Base-by-base conservation (phyloP, 2,888 invertebrate genomes). In the Epirrhoe tristata region DNA sequence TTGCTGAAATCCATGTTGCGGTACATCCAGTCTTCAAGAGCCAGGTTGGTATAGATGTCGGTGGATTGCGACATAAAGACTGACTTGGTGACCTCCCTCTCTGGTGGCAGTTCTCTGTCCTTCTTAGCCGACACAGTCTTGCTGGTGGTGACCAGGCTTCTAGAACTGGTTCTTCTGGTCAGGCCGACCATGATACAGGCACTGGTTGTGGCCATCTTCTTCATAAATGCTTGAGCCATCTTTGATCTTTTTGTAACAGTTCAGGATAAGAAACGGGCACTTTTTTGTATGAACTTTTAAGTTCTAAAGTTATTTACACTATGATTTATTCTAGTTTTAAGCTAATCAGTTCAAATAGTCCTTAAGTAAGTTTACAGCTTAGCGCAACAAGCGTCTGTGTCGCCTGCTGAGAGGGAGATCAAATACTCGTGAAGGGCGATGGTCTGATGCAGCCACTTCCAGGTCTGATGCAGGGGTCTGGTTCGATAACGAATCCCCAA, bases 1-100 rank as follows among this genome's bases (percentile, higher is more conserved):
- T 96, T 95, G 5, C 94, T 94, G 77, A 98, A 97, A 85, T 98
- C 96, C 86, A 96, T 96, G 83, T 98, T 97, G 63, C 95, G 95
- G 89, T 98, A 99, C 79, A 99, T 94, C 98, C 99, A 99, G 87
- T 99, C 98, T 89, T 99, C 99, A 65, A 99, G 89, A 4, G 99
- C 99, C 80, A 99, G 92, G 91, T 99, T 99, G 8, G 97, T 96
- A 84, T 96, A 98, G 74, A 99, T 96, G 85, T 99, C 97, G 70
- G 95, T 96, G 0, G 98, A 98, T 87, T 97, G 97, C 0, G 99
- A 99, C 85, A 99, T 97, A 80, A 97, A 97, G 52, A 98, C 98
- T 0, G 97, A 97, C 90, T 98, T 98, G 74, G 95, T 95, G 77
- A 97, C 95, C 82, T 95, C 93, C 82, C 81, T 80, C 86, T 91